Conservation (phyloP, 2,888 invertebrate species). For the Cryptosula pallasiana region DNA sequence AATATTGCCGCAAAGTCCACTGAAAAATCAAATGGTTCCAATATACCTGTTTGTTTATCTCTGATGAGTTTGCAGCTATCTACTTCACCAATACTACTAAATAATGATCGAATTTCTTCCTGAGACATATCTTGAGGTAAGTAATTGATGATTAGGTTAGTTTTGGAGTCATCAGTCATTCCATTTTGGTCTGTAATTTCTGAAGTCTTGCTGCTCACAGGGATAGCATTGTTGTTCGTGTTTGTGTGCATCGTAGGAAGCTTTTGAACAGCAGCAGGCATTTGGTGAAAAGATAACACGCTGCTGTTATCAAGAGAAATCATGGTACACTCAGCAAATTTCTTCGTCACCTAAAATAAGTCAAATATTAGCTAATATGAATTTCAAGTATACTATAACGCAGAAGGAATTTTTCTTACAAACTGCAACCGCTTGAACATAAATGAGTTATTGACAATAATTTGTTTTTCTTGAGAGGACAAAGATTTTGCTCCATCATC, state of each 20-base stretch:
- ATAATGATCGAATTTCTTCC: slow-evolving; percentile 94
- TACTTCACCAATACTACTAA: slow-evolving; percentile 97
- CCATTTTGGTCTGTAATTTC: background rate
- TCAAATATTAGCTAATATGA: too few species aligned
- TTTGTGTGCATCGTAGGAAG: slow-evolving; percentile 1
- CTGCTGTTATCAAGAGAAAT: slow-evolving; percentile 15
- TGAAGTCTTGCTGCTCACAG: background rate
- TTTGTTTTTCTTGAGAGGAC: too few species aligned
- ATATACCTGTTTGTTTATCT: slow-evolving; percentile 88
- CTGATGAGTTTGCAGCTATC: slow-evolving; percentile 98
- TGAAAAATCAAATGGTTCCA: too few species aligned
- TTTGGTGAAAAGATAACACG: background rate
- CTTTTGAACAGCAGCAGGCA: slow-evolving; percentile 1
- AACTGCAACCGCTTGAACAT: too few species aligned
- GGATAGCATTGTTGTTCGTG: slow-evolving; percentile 14
- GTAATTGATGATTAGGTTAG: slow-evolving; percentile 98
- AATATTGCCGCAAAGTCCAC: too few species aligned
- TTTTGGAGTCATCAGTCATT: slow-evolving; percentile 54
- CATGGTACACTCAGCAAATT: background rate
- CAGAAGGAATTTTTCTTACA: too few species aligned
- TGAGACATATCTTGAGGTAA: slow-evolving; percentile 99
- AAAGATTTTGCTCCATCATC: too few species aligned
- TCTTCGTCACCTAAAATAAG: background rate
- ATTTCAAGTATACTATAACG: too few species aligned
- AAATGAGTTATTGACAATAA: too few species aligned